These are phyloP conservation scores for Muraenolepis orangiensis DNA, from an alignment of 2,797 vertebrate species.

Conservation along the genomic window DNA sequence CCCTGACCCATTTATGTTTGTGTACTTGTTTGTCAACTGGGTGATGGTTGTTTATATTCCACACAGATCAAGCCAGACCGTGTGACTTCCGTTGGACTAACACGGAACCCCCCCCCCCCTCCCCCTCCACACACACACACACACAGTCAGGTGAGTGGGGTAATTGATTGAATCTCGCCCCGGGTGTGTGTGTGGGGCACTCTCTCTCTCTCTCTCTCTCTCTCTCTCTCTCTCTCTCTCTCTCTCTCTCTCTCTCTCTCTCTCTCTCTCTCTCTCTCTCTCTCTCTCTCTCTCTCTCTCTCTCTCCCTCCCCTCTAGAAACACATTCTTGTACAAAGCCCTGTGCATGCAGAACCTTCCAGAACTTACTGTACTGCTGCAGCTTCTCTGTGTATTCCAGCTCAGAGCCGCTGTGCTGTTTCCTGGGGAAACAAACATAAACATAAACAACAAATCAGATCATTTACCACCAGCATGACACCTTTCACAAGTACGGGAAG, in stretches of 20 bases:
- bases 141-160: too few relatives aligned
- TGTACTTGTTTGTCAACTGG: not conserved
- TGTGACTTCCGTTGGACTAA: slow-evolving; percentile 26
- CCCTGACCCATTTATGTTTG: not conserved
- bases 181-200: too few relatives aligned
- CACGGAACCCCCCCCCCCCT: too few relatives aligned
- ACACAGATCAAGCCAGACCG: not conserved
- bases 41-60: not conserved
- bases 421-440: slow-evolving; percentile 75
- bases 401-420: slow-evolving; percentile 87
- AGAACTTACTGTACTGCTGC: slow-evolving; percentile 93
- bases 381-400: slow-evolving; percentile 97
- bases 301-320: too few relatives aligned
- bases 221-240: too few relatives aligned
- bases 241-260: too few relatives aligned
- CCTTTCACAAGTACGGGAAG: not conserved
- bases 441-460: slow-evolving; percentile 29
- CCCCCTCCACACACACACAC: too few relatives aligned
- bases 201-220: too few relatives aligned
- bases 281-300: too few relatives aligned
- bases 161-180: too few relatives aligned
- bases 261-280: too few relatives aligned
- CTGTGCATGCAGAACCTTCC: not conserved
- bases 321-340: too few relatives aligned
- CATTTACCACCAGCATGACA: not conserved